phyloP scores from a whole-genome alignment of 2,888 invertebrate genomes.

The Pyrocoelia pectoralis region DNA sequence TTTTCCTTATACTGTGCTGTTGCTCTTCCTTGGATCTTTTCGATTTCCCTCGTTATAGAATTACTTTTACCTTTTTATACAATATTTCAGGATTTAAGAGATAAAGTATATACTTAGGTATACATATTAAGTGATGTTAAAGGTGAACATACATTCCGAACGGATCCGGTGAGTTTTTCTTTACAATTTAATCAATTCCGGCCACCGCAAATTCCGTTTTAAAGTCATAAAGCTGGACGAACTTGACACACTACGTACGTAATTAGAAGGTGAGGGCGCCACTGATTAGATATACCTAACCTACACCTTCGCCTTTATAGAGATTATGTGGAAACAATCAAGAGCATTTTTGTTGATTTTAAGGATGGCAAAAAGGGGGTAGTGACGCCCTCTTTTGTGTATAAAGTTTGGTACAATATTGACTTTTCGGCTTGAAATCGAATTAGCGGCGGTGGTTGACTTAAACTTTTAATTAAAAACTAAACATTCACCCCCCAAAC shows the following conservation, averaged over 20 bases:
- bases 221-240: too few relatives aligned
- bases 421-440: neutral
- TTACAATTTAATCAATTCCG: too few relatives aligned
- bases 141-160: conserved; percentile 3
- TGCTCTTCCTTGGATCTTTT: conserved; percentile 22
- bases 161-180: neutral
- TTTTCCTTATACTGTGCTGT: conserved; percentile 8
- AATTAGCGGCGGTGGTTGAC: neutral
- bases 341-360: neutral
- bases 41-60: conserved; percentile 11
- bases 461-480: neutral
- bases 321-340: neutral
- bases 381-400: conserved; percentile 1
- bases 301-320: too few relatives aligned
- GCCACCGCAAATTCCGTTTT: too few relatives aligned
- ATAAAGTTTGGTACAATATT: neutral
- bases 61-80: conserved; percentile 13
- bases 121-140: conserved; percentile 7
- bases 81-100: conserved; percentile 14
- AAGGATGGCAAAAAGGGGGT: neutral
- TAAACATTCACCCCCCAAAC: neutral
- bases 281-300: too few relatives aligned
- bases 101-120: conserved; percentile 5
- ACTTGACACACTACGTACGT: too few relatives aligned
- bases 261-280: too few relatives aligned